phyloP scores from a whole-genome alignment of 2,113 vertebrate species.

The Corythoichthys haematopterus region DNA sequence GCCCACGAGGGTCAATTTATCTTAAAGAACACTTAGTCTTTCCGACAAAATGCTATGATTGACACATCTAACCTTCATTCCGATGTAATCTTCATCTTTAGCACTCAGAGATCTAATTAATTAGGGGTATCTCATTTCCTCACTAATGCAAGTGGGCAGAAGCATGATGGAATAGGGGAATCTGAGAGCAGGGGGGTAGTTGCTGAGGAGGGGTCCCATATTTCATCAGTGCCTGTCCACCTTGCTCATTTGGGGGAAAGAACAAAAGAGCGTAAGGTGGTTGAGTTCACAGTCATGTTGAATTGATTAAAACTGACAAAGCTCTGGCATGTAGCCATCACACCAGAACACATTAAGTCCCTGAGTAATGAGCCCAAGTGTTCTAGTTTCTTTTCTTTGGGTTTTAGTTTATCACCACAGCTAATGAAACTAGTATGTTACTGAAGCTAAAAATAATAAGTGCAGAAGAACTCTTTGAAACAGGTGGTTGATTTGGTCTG shows the following conservation, averaged over 20 bases:
- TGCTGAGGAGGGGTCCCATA: slow-evolving; percentile 18
- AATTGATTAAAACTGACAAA: slow-evolving; percentile 52
- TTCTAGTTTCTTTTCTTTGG: not conserved
- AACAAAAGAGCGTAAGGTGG: slow-evolving; percentile 39
- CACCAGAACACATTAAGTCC: slow-evolving; percentile 31
- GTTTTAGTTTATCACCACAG: not conserved
- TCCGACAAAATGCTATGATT: slow-evolving; percentile 58
- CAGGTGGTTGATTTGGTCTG: not conserved
- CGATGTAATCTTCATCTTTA: slow-evolving; percentile 78
- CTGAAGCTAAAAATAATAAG: not conserved
- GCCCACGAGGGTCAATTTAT: slow-evolving; percentile 68
- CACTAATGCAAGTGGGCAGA: slow-evolving; percentile 74
- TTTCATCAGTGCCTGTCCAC: slow-evolving; percentile 61
- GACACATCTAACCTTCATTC: slow-evolving; percentile 70
- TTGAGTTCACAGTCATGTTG: slow-evolving; percentile 38
- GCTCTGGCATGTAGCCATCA: slow-evolving; percentile 38
- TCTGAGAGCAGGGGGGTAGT: slow-evolving; percentile 4
- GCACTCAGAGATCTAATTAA: slow-evolving; percentile 76
- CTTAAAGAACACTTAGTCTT: slow-evolving; percentile 49
- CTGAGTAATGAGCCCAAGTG: slow-evolving; percentile 36
- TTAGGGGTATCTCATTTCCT: slow-evolving; percentile 79
- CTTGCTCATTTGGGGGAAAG: slow-evolving; percentile 45
- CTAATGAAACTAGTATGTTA: not conserved
- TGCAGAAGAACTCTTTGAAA: not conserved
- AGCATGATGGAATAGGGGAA: slow-evolving; percentile 58